phyloP scores from a whole-genome alignment of 2,797 vertebrate species.

The Thripadectes ignobilis region DNA sequence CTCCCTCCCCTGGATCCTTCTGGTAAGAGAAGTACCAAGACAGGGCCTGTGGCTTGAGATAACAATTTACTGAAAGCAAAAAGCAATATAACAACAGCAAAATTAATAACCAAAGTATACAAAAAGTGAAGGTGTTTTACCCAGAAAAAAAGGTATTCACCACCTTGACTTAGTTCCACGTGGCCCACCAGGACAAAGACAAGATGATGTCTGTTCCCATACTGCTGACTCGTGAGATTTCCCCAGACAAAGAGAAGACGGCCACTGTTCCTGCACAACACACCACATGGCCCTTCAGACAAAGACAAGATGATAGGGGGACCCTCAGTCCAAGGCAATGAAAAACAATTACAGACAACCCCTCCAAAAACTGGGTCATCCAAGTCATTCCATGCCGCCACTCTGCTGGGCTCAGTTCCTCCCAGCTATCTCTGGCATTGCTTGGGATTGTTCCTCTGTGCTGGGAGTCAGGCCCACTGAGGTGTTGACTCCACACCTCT shows the following conservation, averaged over 20 bases:
- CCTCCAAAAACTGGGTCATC: background rate
- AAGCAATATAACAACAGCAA: background rate
- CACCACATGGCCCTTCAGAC: background rate
- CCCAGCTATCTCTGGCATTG: background rate
- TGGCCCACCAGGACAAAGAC: background rate
- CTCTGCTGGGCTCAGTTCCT: background rate
- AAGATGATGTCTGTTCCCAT: accelerated
- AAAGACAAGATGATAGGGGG: background rate
- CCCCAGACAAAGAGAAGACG: background rate
- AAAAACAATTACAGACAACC: background rate
- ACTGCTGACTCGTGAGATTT: background rate
- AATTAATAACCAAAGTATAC: background rate
- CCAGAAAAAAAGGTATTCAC: background rate
- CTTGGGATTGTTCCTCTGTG: background rate
- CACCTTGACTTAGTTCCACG: accelerated
- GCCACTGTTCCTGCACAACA: too few relatives aligned
- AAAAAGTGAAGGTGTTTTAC: background rate
- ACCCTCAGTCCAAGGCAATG: background rate
- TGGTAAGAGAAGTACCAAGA: background rate
- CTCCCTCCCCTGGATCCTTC: background rate
- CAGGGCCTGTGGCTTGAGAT: background rate
- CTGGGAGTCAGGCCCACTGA: background rate
- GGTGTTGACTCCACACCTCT: background rate
- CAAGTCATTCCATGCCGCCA: background rate
- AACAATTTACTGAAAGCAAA: background rate